phyloP scores from a whole-genome alignment of 2,113 vertebrate species.

The Ramphastos sulfuratus region DNA sequence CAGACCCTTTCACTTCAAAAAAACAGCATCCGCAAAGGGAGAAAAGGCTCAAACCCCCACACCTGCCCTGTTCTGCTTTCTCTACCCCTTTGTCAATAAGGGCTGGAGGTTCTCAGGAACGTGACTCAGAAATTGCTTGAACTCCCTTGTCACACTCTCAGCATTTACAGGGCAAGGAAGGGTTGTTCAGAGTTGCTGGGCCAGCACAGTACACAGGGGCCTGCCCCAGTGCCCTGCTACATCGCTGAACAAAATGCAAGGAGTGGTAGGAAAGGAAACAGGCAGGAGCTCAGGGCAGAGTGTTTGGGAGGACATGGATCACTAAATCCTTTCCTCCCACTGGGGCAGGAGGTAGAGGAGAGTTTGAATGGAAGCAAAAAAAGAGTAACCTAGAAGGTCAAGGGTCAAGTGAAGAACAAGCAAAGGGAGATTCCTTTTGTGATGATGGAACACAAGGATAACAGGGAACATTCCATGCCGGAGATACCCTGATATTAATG shows the following conservation, averaged over 20 bases:
- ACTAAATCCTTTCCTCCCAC: neutral
- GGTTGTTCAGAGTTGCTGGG: neutral
- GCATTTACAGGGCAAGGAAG: neutral
- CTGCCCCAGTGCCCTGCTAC: neutral
- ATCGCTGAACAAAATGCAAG: neutral
- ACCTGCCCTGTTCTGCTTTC: neutral
- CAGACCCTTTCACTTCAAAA: neutral
- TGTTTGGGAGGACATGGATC: neutral
- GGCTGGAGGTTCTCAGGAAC: neutral
- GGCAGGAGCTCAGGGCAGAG: neutral
- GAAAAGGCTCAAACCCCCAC: neutral
- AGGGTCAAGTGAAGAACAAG: neutral
- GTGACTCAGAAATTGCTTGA: neutral
- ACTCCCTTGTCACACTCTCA: neutral
- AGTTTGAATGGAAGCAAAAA: neutral
- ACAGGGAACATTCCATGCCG: neutral
- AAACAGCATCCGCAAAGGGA: neutral
- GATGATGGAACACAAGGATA: neutral
- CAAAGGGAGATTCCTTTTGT: neutral
- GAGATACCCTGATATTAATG: neutral
- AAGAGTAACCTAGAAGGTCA: neutral
- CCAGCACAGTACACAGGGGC: neutral
- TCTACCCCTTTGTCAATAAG: neutral
- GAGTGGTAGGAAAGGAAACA: neutral
- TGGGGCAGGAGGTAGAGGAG: neutral